phyloP scores from a whole-genome alignment of 2,888 invertebrate species.

The Ophion costatus region DNA sequence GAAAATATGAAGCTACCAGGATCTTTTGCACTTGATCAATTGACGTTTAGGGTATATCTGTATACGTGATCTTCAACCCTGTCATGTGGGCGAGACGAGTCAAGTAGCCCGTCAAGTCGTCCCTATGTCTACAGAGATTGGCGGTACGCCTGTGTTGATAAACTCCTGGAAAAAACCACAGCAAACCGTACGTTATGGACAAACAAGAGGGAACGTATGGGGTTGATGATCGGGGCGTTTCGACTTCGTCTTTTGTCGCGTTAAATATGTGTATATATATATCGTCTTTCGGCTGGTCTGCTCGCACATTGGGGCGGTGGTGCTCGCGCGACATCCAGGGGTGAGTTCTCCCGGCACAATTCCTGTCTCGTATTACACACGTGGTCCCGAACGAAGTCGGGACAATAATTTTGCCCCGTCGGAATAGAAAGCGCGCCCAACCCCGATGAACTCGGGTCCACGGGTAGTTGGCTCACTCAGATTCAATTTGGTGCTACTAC shows the following conservation, averaged over 20 bases:
- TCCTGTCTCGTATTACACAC: conserved; percentile 64
- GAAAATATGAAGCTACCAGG: too few species aligned
- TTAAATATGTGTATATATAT: conserved; percentile 13
- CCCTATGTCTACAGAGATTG: conserved; percentile 7
- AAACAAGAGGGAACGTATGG: conserved; percentile 77
- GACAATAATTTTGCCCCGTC: conserved; percentile 72
- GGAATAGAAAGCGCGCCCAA: conserved; percentile 58
- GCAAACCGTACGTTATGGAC: conserved; percentile 79
- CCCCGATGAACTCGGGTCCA: conserved; percentile 71
- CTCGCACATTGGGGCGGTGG: conserved; percentile 67
- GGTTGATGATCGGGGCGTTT: conserved; percentile 72
- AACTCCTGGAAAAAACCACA: conserved; percentile 75
- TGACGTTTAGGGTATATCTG: neutral
- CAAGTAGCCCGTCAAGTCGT: neutral
- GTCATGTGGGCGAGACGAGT: neutral
- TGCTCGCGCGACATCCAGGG: conserved; percentile 67
- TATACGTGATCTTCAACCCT: neutral
- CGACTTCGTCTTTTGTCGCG: conserved; percentile 44
- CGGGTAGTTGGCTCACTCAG: conserved; percentile 76
- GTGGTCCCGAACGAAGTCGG: neutral
- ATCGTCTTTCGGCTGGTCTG: conserved; percentile 35
- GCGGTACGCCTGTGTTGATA: conserved; percentile 33
- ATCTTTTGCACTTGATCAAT: neutral
- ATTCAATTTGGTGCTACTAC: conserved; percentile 77
- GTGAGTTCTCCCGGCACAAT: conserved; percentile 64